Conservation (phyloP, 2,797 vertebrate species). For the Taeniopygia guttata region DNA sequence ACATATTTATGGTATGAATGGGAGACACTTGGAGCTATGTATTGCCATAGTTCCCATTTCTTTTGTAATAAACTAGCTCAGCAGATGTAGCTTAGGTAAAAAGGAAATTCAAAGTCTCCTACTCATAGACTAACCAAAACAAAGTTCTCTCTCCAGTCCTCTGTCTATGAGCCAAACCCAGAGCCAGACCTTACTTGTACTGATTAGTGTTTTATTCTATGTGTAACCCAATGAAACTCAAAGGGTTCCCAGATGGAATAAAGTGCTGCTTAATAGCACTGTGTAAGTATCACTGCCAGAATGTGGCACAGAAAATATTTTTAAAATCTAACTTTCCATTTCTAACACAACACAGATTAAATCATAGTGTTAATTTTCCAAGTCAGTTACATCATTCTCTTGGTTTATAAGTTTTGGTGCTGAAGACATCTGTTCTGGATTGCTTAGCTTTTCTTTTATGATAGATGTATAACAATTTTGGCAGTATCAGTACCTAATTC, state of each 20-base stretch:
- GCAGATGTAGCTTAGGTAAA: slow-evolving; percentile 61
- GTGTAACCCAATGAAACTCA: slow-evolving; percentile 8
- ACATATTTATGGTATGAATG: slow-evolving; percentile 58
- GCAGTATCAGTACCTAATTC: not conserved
- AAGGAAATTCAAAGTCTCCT: slow-evolving; percentile 60
- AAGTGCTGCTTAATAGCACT: not conserved
- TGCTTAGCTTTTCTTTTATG: not conserved
- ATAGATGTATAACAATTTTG: not conserved
- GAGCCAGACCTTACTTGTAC: slow-evolving; percentile 21
- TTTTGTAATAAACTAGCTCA: slow-evolving; percentile 62
- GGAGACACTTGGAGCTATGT: slow-evolving; percentile 47
- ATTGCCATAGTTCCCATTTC: slow-evolving; percentile 58
- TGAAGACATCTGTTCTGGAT: not conserved
- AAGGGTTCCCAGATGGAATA: slow-evolving; percentile 15
- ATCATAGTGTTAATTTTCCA: not conserved
- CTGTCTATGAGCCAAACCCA: slow-evolving; percentile 43
- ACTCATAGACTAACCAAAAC: slow-evolving; percentile 40
- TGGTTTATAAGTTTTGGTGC: not conserved
- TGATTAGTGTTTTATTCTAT: slow-evolving; percentile 49
- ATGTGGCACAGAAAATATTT: not conserved
- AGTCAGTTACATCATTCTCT: not conserved
- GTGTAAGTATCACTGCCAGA: not conserved
- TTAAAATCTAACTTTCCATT: not conserved
- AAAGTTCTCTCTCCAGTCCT: slow-evolving; percentile 48
- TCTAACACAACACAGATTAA: not conserved